Base-by-base conservation (phyloP, 2,888 invertebrate genomes). In the Polydrusus tereticollis region DNA sequence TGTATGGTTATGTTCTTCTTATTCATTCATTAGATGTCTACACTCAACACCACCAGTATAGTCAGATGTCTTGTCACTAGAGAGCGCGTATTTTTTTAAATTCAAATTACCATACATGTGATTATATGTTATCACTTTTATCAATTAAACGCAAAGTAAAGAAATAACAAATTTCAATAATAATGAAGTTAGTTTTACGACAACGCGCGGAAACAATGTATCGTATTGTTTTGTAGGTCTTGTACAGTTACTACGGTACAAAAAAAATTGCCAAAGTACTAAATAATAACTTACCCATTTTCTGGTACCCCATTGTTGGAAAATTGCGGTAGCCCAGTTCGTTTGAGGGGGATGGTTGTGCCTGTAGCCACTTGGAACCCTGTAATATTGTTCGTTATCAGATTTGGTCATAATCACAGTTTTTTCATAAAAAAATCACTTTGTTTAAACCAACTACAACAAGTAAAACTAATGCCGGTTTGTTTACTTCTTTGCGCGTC, bases 301-400 rank as follows among this genome's bases (percentile, higher is more conserved):
- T 59, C 69, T 58, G 23, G 64, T 68, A 52, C 55, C 69, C 78
- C 78, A 78, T 66, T 73, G 75, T 45, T 75, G 52, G n/a, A 75
- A 70, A 12, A 74, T 58, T 62, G 69, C 52, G 16, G 70, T 71
- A 8, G 73, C 70, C 78, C 78, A 78, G 23, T 47, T 26, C 5
- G 73, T 69, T 16, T 52, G 63, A 21, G 71, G 63, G 21, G 70
- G 73, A 38, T 60, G 58, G 18, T 58, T 60, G 10, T 62, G 41
- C 33, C 60, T 58, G 14, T 63, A 65, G 58, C 58, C 69, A 20
- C 75, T 73, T 18, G 70, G 73, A 52, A 77, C 77, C 76, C 78
- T 78, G 75, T 55, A 78, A 77, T 78, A 78, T 57, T 77, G 72
- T 72, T 75, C 75, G 64, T 74, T 74, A 57, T 76, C 77, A 76